Base-by-base conservation (phyloP, 2,797 vertebrate species). In the Macropodus opercularis region DNA sequence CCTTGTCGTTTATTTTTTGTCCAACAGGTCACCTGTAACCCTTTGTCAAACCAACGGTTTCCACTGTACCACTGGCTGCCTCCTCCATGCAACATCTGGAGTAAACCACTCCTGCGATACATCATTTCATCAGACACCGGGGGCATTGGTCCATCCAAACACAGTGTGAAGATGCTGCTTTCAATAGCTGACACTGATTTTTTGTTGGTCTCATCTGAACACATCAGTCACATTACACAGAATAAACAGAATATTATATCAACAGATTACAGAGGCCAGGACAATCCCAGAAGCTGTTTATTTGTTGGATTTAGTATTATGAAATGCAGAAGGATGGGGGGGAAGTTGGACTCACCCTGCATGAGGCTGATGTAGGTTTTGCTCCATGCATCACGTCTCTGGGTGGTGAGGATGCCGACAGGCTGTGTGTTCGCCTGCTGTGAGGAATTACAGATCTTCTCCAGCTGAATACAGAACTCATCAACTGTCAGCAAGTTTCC, bases 41-140 rank as follows among this genome's bases (percentile, higher is more conserved):
- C 98, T 88, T 99, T 99, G 87, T 99, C 96, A 0, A 99, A 99
- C 98, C 98, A 99, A 55, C 98, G 93, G 85, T 99, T 99, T 42
- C 94, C 96, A 0, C 96, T 98, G 87, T 99, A 96, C 80, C 77
- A 81, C 47, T 58, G 65, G 57, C 87, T 88, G 50, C 91, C 92
- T 51, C 91, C 92, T 57, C 92, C 92, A 1, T 93, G 92, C 49
- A 94, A 84, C 95, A 98, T 98, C 92, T 98, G 96, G 15, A 93
- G 82, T 0, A 94, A 95, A 19, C 95, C 93, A 0, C 77, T 85
- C 67, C 91, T 96, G 43, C 67, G 91, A 84, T 94, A 92, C 56
- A 79, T 1, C 34, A 36, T 51, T 0, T 96, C 93, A 0, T 94
- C 91, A 0, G 95, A 90, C 24, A 88, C 92, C 0, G 69, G 71